Percentiles rank a stretch among this genome's conserved stretches.
These are phyloP conservation scores for Fulmarus glacialis DNA, from an alignment of 2,113 vertebrate species.

Conservation along the genomic window DNA sequence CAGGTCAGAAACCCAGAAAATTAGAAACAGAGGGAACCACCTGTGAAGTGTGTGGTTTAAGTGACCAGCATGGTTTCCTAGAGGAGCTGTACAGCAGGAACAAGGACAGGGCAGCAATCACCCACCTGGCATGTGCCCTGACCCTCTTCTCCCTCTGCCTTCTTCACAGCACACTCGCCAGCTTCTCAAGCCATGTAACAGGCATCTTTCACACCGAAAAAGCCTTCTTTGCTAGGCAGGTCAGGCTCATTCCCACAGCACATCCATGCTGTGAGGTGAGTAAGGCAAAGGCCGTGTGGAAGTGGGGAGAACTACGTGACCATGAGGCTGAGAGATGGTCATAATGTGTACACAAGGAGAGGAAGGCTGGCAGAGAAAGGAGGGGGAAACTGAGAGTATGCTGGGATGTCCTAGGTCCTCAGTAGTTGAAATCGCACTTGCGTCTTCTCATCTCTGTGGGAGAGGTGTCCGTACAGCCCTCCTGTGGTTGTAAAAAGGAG, in stretches of 20 bases:
- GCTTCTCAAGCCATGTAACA: background rate
- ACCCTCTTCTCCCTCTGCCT: background rate
- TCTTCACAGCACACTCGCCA: background rate
- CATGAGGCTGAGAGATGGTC: background rate
- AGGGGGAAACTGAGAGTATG: background rate
- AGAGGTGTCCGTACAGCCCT: background rate
- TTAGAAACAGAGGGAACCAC: background rate
- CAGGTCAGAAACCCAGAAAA: background rate
- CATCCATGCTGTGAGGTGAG: background rate
- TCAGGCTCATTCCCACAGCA: background rate
- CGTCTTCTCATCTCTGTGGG: background rate
- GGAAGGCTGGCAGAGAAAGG: background rate
- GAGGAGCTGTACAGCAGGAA: background rate
- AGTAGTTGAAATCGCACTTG: background rate
- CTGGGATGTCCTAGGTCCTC: background rate
- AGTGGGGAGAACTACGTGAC: rapidly evolving
- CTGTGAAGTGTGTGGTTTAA: background rate
- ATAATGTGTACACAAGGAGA: background rate
- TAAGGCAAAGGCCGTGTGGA: background rate
- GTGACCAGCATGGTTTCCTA: background rate
- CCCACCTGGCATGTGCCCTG: background rate
- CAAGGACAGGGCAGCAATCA: background rate
- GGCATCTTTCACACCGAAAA: background rate
- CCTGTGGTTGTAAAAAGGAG: background rate
- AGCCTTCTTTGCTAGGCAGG: background rate